Evolutionary conservation across 2,797 vertebrate genomes (phyloP).

Genomic region (Myotis planiceps): DNA sequence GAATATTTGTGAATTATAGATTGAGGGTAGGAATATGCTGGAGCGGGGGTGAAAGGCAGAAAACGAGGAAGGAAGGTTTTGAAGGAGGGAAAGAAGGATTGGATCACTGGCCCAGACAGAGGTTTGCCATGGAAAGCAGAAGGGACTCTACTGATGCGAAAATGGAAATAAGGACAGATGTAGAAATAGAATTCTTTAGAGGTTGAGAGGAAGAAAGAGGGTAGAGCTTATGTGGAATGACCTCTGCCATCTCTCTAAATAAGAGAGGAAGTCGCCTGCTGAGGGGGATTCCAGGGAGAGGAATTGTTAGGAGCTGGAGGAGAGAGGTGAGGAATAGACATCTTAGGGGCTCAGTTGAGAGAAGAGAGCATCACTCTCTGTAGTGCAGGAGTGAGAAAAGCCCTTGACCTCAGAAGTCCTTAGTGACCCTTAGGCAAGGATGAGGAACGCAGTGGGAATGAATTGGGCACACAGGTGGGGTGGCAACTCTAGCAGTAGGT

Average conservation of each 20-base stretch:
- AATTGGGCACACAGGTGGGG: not conserved
- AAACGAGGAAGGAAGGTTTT: not conserved
- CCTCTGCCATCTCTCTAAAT: not conserved
- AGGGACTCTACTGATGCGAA: not conserved
- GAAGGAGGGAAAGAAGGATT: not conserved
- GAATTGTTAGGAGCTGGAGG: not conserved
- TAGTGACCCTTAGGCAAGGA: not conserved
- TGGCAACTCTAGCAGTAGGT: not conserved
- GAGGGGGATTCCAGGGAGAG: not conserved
- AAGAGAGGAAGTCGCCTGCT: not conserved
- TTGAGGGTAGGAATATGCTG: not conserved
- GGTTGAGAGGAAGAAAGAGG: not conserved
- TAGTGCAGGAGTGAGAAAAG: not conserved
- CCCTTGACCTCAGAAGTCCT: not conserved
- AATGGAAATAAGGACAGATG: not conserved
- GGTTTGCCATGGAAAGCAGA: not conserved
- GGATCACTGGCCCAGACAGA: not conserved
- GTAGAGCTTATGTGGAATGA: not conserved
- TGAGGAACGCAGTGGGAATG: not conserved
- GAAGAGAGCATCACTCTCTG: not conserved
- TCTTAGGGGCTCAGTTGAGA: not conserved
- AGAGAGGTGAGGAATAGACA: not conserved
- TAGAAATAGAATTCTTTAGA: not conserved
- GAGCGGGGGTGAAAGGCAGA: not conserved
- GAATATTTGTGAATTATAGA: not conserved